Evolutionary conservation across 2,888 invertebrate genomes (phyloP).

Genomic region (Caenorhabditis angaria): DNA sequence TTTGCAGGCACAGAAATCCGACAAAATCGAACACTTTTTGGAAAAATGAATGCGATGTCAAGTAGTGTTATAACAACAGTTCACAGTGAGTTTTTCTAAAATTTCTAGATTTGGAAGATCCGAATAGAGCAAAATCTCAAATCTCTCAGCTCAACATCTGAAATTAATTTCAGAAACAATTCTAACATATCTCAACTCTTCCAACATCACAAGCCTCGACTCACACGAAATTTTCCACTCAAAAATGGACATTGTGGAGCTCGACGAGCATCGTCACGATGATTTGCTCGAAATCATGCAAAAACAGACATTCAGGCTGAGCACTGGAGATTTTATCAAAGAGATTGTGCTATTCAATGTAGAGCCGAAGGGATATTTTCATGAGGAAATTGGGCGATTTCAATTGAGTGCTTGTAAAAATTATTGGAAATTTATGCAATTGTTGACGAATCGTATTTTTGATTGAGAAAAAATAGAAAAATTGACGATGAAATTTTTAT

Average conservation of each 20-base stretch:
- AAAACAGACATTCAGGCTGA: conserved; percentile 28
- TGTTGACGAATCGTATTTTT: too few relatives aligned
- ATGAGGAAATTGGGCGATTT: conserved; percentile 22
- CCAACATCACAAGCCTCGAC: conserved; percentile 19
- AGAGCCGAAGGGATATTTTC: not conserved
- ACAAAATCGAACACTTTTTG: conserved; percentile 29
- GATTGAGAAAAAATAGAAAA: too few relatives aligned
- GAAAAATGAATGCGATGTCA: conserved; percentile 36
- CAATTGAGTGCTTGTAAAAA: too few relatives aligned
- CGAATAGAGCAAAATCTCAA: not conserved
- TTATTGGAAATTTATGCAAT: too few relatives aligned
- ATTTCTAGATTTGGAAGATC: not conserved
- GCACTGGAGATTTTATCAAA: conserved; percentile 37
- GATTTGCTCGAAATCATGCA: conserved; percentile 32
- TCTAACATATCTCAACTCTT: conserved; percentile 13
- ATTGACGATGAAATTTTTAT: too few relatives aligned
- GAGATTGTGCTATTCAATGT: conserved; percentile 28
- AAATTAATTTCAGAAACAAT: conserved; percentile 24
- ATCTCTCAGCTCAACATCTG: not conserved
- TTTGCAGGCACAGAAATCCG: conserved; percentile 26
- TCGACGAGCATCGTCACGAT: conserved; percentile 30
- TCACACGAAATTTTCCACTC: conserved; percentile 29
- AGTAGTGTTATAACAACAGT: conserved; percentile 30
- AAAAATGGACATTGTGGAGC: conserved; percentile 32
- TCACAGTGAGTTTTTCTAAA: conserved; percentile 27